Base-by-base conservation (phyloP, 35 echinoderm and acorn worm genomes). In the Amphiura filiformis region DNA sequence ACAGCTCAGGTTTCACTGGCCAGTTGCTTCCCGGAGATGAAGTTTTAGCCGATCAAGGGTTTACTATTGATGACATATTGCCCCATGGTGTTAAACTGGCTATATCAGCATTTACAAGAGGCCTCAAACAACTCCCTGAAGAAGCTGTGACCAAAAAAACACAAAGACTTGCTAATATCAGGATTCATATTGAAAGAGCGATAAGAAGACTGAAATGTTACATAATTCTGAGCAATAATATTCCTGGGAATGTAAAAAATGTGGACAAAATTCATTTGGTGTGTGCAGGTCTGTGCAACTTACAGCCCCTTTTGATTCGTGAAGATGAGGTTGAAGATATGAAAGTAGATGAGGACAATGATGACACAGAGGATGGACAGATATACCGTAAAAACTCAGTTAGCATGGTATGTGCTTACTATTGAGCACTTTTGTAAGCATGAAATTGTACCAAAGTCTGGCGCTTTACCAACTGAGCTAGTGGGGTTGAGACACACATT, bases 101-200 rank as follows among this genome's bases (percentile, higher is more conserved):
- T 31, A 90, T 90, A 28, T 80, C 88, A 35, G 79, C 33, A 15
- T 90, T 83, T 90, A 82, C 78, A 31, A 75, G n/a, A 23, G 39
- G 81, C 38, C 64, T 42, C 13, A 77, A 84, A 52, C 26, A 90
- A 38, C 36, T 81, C 30, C 76, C 80, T 13, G 81, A 83, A 77
- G 13, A 13, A 31, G 34, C 26, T 5, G 82, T 91, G 17, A 84
- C 65, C 34, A 37, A 76, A 39, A 31, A 78, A 39, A 76, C 56
- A 37, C 31, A 32, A 20, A 31, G 65, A 36, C 78, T 91, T 33
- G 81, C 82, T 14, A 78, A 84, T 84, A 65, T 91, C 20, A 35
- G 89, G 9, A 91, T 84, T 34, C 81, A 91, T 78, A 81, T 91
- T 44, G 89, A 91, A 84, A 64, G 89, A 37, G 89, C 89, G 41